Conservation (phyloP, 2,113 vertebrate genomes). For the Cyprinodon brontotheroides region DNA sequence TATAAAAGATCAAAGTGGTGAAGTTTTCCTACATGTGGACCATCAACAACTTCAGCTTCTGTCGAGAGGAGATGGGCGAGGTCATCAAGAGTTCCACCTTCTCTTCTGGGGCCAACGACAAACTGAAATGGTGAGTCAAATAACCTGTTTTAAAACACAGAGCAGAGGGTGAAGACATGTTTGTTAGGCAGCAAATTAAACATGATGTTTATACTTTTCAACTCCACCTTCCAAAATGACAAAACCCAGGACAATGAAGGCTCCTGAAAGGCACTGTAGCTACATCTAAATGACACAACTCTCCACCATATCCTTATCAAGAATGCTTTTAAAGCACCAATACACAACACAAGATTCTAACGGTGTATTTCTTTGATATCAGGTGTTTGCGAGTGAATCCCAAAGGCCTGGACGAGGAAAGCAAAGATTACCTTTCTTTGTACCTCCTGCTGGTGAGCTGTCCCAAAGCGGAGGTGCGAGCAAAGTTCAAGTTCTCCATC, state of each 20-base stretch:
- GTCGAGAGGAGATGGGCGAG: conserved; percentile 98
- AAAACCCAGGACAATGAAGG: too few species aligned
- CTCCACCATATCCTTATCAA: neutral
- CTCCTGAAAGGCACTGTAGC: too few species aligned
- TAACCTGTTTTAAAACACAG: neutral
- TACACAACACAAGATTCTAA: neutral
- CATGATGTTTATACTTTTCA: neutral
- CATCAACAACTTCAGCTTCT: conserved; percentile 99
- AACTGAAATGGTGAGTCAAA: conserved; percentile 91
- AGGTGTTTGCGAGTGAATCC: conserved; percentile 99
- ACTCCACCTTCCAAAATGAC: neutral
- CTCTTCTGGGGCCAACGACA: conserved; percentile 98
- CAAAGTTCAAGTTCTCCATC: conserved; percentile 99
- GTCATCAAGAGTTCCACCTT: conserved; percentile 99
- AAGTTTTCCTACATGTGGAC: conserved; percentile 99
- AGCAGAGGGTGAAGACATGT: neutral
- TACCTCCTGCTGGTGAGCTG: conserved; percentile 98
- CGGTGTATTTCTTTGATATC: neutral
- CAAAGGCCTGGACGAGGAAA: conserved; percentile 97
- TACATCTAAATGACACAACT: too few species aligned
- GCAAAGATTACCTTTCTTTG: conserved; percentile 97
- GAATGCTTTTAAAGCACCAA: neutral
- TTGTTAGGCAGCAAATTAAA: neutral
- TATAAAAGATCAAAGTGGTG: conserved; percentile 93
- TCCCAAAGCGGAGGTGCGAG: conserved; percentile 96